phyloP scores from a whole-genome alignment of 2,888 invertebrate species.

The Melanophora roralis region DNA sequence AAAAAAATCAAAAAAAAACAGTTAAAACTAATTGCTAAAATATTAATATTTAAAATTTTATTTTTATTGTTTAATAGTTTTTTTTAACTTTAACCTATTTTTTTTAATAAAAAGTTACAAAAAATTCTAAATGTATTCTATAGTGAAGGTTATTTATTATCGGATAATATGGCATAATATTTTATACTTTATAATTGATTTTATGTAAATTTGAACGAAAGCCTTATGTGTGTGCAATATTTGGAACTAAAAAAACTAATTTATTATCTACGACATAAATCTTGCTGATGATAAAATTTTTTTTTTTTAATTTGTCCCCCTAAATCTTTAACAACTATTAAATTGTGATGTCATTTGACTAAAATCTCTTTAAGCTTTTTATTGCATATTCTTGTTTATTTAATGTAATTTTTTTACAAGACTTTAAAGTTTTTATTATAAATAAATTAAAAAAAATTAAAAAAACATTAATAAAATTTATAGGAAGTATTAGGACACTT shows the following conservation, averaged over 20 bases:
- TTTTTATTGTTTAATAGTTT: slow-evolving; percentile 20
- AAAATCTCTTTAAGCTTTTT: slow-evolving; percentile 7
- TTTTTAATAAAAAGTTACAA: background rate
- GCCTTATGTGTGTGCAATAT: background rate
- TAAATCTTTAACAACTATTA: background rate
- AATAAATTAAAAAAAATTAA: too few relatives aligned
- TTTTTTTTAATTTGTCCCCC: background rate
- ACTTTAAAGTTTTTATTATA: too few relatives aligned
- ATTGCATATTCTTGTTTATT: too few relatives aligned
- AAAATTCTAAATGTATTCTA: background rate
- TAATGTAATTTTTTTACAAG: too few relatives aligned
- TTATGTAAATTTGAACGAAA: slow-evolving; percentile 7
- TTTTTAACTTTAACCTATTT: background rate
- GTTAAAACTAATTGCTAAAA: background rate
- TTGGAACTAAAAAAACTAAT: slow-evolving; percentile 20
- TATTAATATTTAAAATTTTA: background rate
- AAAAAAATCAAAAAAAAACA: background rate
- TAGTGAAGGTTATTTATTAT: slow-evolving; percentile 13
- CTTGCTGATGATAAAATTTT: slow-evolving; percentile 21
- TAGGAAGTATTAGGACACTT: too few relatives aligned
- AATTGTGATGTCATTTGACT: background rate
- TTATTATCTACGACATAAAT: slow-evolving; percentile 38
- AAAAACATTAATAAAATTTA: too few relatives aligned
- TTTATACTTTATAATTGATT: background rate
- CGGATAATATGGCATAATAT: background rate